Percentiles rank a stretch among this genome's conserved stretches.
These are phyloP conservation scores for Leptodirus hochenwartii DNA, from an alignment of 2,888 invertebrate genomes.

Conservation along the genomic window DNA sequence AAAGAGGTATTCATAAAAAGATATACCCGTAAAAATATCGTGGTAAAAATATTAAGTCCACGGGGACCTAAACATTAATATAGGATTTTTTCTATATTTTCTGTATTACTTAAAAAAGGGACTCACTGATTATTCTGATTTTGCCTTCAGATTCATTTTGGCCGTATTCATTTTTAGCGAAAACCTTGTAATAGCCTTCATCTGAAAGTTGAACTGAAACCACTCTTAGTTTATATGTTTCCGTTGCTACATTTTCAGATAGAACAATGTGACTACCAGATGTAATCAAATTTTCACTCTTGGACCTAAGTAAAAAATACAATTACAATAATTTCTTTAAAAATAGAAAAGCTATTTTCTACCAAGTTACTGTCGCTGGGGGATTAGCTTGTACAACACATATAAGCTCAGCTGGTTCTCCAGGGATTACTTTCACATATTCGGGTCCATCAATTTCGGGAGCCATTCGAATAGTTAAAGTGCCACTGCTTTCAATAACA, in stretches of 20 bases:
- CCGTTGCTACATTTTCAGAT: slow-evolving; percentile 39
- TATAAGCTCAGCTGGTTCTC: slow-evolving; percentile 59
- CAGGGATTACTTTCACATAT: slow-evolving; percentile 56
- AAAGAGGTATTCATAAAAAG: too few species aligned
- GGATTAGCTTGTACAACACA: slow-evolving; percentile 80
- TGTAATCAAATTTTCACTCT: slow-evolving; percentile 42
- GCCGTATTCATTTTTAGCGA: slow-evolving; percentile 61
- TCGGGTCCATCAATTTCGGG: slow-evolving; percentile 63
- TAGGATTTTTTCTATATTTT: too few species aligned
- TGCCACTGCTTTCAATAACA: slow-evolving; percentile 49
- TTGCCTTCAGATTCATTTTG: slow-evolving; percentile 48
- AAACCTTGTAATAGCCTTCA: slow-evolving; percentile 59
- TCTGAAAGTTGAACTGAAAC: slow-evolving; percentile 53
- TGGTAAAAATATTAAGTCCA: too few species aligned
- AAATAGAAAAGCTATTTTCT: slow-evolving; percentile 8
- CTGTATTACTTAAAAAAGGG: too few species aligned
- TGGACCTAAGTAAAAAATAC: slow-evolving; percentile 29
- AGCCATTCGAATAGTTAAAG: slow-evolving; percentile 57
- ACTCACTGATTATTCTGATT: slow-evolving; percentile 56
- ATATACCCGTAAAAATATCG: too few species aligned
- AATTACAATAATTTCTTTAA: not conserved
- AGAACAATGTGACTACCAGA: slow-evolving; percentile 38
- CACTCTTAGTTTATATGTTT: slow-evolving; percentile 51
- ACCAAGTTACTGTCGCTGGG: slow-evolving; percentile 74
- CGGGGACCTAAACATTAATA: too few species aligned